Evolutionary conservation across 2,113 vertebrate species (phyloP).

Genomic region (Hylia prasina): DNA sequence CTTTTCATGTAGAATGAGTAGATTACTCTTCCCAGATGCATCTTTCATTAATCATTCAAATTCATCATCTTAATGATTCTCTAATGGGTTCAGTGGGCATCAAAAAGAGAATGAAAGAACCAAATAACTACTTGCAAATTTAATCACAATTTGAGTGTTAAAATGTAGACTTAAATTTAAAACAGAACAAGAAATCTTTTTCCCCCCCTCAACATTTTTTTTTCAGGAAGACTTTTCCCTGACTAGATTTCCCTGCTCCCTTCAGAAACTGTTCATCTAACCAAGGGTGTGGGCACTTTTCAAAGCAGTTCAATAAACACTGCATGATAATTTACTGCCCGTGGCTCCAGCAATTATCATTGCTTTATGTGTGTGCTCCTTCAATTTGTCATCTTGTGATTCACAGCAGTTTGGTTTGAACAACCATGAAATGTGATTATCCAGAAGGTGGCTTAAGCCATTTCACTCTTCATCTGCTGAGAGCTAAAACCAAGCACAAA

Average conservation of each 20-base stretch:
- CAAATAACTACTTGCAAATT: not conserved
- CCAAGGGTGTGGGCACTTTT: not conserved
- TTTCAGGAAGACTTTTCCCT: not conserved
- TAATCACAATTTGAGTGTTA: not conserved
- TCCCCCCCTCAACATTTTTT: not conserved
- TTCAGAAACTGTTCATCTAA: not conserved
- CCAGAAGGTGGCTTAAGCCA: not conserved
- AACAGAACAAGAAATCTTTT: not conserved
- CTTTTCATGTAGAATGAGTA: not conserved
- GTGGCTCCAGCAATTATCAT: not conserved
- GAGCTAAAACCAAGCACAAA: not conserved
- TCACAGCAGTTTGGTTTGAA: not conserved
- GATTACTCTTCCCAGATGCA: not conserved
- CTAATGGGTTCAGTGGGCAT: not conserved
- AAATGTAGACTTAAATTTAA: not conserved
- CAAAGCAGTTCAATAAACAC: not conserved
- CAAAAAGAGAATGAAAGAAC: not conserved
- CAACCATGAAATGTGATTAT: constrained; percentile 19
- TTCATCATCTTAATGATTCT: not conserved
- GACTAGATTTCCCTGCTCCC: not conserved
- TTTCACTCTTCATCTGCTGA: not conserved
- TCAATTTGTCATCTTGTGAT: not conserved
- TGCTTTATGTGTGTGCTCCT: not conserved
- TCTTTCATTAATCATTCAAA: not conserved
- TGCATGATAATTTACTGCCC: not conserved